phyloP scores from a whole-genome alignment of 2,888 invertebrate species.

The Amphipyra berbera region DNA sequence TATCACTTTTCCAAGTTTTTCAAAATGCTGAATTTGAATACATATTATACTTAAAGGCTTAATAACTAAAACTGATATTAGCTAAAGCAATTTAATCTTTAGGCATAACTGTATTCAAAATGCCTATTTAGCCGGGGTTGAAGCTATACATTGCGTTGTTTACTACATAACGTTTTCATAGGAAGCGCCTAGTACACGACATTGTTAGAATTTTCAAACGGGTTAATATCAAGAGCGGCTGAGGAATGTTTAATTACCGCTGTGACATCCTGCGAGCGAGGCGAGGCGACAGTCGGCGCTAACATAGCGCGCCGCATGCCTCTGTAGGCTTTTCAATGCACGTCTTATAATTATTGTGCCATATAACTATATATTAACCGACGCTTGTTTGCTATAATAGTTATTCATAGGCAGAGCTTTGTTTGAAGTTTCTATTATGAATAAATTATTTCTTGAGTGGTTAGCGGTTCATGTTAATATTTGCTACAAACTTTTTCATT shows the following conservation, averaged over 20 bases:
- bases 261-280: conserved; percentile 74
- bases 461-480: conserved; percentile 8
- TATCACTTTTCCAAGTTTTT: background rate
- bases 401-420: background rate
- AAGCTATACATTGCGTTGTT: conserved; percentile 38
- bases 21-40: background rate
- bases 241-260: conserved; percentile 86
- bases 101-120: conserved; percentile 53
- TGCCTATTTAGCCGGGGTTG: conserved; percentile 32
- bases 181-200: conserved; percentile 74
- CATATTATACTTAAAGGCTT: background rate
- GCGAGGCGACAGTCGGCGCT: conserved; percentile 58
- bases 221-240: conserved; percentile 79
- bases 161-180: conserved; percentile 69
- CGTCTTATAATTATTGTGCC: conserved; percentile 27
- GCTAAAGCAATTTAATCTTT: conserved; percentile 50
- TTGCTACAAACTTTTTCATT: conserved; percentile 8
- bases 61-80: conserved; percentile 3
- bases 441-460: conserved; percentile 4
- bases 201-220: conserved; percentile 85
- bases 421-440: conserved; percentile 6
- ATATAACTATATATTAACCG: conserved; percentile 14
- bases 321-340: conserved; percentile 56
- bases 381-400: conserved; percentile 2
- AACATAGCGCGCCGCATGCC: conserved; percentile 54